phyloP scores from a whole-genome alignment of 2,113 vertebrate genomes.

The Cynocephalus volans region DNA sequence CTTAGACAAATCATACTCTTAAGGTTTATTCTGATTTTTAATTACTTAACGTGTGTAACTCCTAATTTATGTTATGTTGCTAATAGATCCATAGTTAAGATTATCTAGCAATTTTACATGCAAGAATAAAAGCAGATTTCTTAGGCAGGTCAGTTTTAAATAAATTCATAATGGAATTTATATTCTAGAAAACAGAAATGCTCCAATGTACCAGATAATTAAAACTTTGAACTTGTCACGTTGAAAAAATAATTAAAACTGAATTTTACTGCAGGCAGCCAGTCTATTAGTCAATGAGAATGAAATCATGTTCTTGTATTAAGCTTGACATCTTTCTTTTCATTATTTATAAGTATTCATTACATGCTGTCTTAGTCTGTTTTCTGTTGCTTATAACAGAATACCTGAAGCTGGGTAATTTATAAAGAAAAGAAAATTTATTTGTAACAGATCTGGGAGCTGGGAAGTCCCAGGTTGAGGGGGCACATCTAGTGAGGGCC shows the following conservation, averaged over 20 bases:
- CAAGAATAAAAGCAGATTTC: conserved; percentile 10
- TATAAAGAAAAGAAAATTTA: too few relatives aligned
- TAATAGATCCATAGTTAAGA: background rate
- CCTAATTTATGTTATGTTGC: background rate
- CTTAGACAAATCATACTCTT: background rate
- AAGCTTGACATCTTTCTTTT: conserved; percentile 50
- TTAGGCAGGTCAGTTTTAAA: background rate
- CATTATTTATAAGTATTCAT: conserved; percentile 38
- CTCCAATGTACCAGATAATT: background rate
- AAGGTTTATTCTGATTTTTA: background rate
- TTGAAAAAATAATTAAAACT: conserved; percentile 45
- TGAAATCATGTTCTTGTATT: conserved; percentile 4
- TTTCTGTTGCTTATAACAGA: too few relatives aligned
- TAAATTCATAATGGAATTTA: background rate
- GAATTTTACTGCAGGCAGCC: background rate
- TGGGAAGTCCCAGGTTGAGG: too few relatives aligned
- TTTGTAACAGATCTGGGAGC: too few relatives aligned
- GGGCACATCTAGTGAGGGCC: too few relatives aligned
- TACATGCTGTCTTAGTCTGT: background rate
- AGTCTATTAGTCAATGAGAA: conserved; percentile 36
- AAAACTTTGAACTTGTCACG: conserved; percentile 37
- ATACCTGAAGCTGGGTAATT: too few relatives aligned
- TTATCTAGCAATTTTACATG: background rate
- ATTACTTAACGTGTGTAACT: background rate
- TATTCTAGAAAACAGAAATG: conserved; percentile 15